Evolutionary conservation across 2,888 invertebrate species (phyloP).

Genomic region (Sphaerophoria rueppellii): DNA sequence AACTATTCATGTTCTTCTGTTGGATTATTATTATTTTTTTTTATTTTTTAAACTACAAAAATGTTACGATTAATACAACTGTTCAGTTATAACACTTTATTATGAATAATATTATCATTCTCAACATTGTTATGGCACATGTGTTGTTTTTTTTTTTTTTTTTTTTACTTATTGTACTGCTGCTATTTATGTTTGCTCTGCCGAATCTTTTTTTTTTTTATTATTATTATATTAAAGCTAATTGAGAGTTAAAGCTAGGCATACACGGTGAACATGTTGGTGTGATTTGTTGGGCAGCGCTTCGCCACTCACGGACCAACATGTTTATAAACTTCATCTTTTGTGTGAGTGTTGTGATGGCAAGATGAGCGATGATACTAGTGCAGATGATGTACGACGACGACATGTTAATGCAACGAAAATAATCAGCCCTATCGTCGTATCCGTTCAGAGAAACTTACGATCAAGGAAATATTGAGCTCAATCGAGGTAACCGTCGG

Average conservation of each 20-base stretch:
- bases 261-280: no score
- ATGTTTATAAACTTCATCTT: no score
- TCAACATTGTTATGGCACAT: background rate
- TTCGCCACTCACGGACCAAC: no score
- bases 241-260: background rate
- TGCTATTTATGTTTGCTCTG: slow-evolving; percentile 20
- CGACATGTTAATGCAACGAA: no score
- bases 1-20: slow-evolving; percentile 39
- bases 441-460: no score
- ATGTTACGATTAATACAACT: slow-evolving; percentile 38
- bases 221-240: background rate
- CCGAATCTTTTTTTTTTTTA: background rate
- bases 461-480: no score
- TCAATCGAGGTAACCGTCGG: no score
- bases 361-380: no score
- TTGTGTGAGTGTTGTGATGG: no score
- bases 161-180: background rate
- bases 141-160: slow-evolving; percentile 20
- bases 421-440: no score
- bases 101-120: slow-evolving; percentile 18
- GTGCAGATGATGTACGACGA: no score
- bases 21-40: background rate
- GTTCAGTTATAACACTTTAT: slow-evolving; percentile 20
- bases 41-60: slow-evolving; percentile 14
- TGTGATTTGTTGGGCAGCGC: no score